A percentile compares a stretch with the other conserved stretches of the same genome.
These are phyloP conservation scores for Leptinotarsa haldemani DNA, from an alignment of 2,888 invertebrate genomes.

Conservation along the genomic window DNA sequence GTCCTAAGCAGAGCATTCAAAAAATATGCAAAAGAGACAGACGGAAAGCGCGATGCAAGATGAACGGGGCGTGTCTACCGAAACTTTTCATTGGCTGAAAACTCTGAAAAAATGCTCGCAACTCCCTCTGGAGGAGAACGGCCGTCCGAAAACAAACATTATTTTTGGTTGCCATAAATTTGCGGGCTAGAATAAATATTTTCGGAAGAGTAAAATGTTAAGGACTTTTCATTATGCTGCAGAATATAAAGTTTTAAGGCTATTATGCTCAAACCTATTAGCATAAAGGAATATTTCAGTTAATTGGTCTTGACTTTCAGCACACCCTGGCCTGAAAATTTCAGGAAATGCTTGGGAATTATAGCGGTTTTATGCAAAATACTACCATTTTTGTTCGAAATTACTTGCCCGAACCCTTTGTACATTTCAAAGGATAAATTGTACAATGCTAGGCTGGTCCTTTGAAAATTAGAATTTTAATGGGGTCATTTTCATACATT, in stretches of 20 bases:
- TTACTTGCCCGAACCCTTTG: conserved; percentile 54
- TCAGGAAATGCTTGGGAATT: conserved; percentile 60
- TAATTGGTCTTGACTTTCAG: conserved; percentile 63
- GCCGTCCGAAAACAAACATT: conserved; percentile 65
- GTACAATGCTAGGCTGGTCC: conserved; percentile 44
- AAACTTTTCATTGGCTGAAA: conserved; percentile 66
- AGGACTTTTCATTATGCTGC: conserved; percentile 67
- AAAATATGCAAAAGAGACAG: conserved; percentile 59
- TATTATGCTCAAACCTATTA: conserved; percentile 65
- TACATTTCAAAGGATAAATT: conserved; percentile 53
- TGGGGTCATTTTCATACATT: conserved; percentile 45
- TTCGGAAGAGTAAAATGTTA: conserved; percentile 67
- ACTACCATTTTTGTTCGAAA: conserved; percentile 57
- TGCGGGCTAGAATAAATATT: conserved; percentile 67
- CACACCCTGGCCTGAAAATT: conserved; percentile 55
- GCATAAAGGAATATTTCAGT: conserved; percentile 66
- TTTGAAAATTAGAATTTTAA: conserved; percentile 46
- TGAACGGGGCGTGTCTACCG: conserved; percentile 59
- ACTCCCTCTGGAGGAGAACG: conserved; percentile 62
- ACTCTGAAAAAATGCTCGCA: conserved; percentile 61
- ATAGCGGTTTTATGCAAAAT: conserved; percentile 61
- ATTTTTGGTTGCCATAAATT: conserved; percentile 68
- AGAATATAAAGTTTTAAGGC: conserved; percentile 66
- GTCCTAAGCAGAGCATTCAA: conserved; percentile 61
- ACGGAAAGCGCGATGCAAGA: conserved; percentile 59